Conservation (phyloP, 2,888 invertebrate species). For the Heteromyza rotundicornis region DNA sequence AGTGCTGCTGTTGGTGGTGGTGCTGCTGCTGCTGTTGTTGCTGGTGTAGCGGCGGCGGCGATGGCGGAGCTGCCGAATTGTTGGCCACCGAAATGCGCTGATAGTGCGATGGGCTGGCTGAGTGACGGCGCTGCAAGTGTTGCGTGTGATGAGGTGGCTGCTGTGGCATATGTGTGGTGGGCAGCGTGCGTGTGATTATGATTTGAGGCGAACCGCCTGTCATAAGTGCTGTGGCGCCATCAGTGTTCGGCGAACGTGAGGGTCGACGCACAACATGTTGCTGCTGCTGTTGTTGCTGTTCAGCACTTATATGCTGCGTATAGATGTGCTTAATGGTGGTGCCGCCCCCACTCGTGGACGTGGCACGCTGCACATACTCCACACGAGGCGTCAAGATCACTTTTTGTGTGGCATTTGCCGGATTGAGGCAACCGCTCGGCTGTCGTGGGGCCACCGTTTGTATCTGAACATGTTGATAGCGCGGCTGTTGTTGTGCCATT, state of each 20-base stretch:
- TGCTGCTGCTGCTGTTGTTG: constrained; percentile 34
- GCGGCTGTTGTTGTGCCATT: constrained; percentile 36
- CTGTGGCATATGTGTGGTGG: constrained; percentile 28
- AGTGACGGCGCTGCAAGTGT: constrained; percentile 48
- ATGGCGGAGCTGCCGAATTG: constrained; percentile 24
- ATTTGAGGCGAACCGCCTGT: constrained; percentile 46
- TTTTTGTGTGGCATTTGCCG: constrained; percentile 50
- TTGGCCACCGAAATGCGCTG: constrained; percentile 33
- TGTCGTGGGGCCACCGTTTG: constrained; percentile 55
- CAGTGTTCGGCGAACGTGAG: constrained; percentile 11
- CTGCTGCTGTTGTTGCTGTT: not conserved
- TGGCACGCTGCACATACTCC: constrained; percentile 49
- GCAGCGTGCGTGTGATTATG: constrained; percentile 54
- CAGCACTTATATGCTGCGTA: constrained; percentile 29
- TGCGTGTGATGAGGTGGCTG: constrained; percentile 31
- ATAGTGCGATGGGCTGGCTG: constrained; percentile 53
- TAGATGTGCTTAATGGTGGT: constrained; percentile 38
- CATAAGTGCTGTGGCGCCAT: constrained; percentile 12
- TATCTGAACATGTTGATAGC: constrained; percentile 57
- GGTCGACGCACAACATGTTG: constrained; percentile 16
- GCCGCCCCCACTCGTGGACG: constrained; percentile 18
- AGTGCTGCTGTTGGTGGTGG: constrained; percentile 25
- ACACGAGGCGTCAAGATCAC: constrained; percentile 58
- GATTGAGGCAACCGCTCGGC: constrained; percentile 45
- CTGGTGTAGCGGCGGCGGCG: constrained; percentile 41